phyloP scores from a whole-genome alignment of 2,113 vertebrate species.

The Scytalopus superciliaris region DNA sequence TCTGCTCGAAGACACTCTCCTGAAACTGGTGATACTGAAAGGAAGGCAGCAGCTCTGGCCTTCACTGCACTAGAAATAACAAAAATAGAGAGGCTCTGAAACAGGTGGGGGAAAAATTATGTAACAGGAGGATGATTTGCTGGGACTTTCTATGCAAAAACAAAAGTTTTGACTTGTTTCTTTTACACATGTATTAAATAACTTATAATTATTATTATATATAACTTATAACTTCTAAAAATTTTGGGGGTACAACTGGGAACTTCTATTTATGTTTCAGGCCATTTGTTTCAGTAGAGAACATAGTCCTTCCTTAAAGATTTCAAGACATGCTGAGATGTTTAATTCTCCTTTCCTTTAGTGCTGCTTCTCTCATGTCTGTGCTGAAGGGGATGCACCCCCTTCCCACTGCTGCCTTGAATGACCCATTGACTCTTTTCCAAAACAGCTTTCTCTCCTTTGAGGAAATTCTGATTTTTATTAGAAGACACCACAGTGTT shows the following conservation, averaged over 20 bases:
- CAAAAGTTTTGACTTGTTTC: neutral
- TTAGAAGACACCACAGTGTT: neutral
- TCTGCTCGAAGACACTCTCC: neutral
- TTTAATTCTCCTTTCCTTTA: neutral
- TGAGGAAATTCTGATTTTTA: neutral
- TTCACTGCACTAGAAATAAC: neutral
- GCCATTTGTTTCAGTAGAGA: neutral
- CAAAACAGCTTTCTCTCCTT: neutral
- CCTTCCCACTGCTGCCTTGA: neutral
- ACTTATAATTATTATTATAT: neutral
- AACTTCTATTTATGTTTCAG: neutral
- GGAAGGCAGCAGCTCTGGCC: neutral
- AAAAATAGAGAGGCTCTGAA: neutral
- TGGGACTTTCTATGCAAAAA: neutral
- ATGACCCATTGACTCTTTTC: fast-evolving
- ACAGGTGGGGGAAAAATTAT: neutral
- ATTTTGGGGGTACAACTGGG: neutral
- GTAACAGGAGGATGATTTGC: neutral
- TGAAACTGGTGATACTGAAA: neutral
- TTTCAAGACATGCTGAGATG: neutral
- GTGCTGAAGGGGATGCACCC: neutral
- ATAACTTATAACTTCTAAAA: neutral
- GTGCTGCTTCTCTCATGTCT: neutral
- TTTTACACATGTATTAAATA: neutral
- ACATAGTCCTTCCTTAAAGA: neutral